Conservation (phyloP, 2,888 invertebrate species). For the Trichopria drosophilae region DNA sequence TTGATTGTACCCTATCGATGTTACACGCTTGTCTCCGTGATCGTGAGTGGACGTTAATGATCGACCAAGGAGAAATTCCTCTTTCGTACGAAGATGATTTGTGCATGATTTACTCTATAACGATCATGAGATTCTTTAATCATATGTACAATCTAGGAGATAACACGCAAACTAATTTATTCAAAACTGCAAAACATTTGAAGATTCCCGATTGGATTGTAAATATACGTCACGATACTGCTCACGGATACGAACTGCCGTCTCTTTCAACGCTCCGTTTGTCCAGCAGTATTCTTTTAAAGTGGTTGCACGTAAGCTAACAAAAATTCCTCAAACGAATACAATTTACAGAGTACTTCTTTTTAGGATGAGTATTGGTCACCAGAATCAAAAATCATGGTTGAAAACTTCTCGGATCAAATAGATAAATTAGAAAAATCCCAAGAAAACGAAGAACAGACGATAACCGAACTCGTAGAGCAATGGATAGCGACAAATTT, state of each 20-base stretch:
- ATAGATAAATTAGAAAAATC: conserved; percentile 44
- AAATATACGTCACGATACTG: conserved; percentile 75
- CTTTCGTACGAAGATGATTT: conserved; percentile 58
- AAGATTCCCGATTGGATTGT: conserved; percentile 81
- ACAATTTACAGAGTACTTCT: conserved; percentile 5
- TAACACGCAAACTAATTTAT: conserved; percentile 60
- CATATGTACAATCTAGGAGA: conserved; percentile 65
- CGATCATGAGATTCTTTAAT: conserved; percentile 69
- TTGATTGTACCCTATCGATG: conserved; percentile 52
- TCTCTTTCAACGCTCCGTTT: conserved; percentile 66
- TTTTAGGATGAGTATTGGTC: conserved; percentile 67
- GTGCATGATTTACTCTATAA: conserved; percentile 66
- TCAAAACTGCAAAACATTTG: conserved; percentile 66
- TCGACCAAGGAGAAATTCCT: conserved; percentile 44
- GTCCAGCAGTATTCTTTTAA: conserved; percentile 66
- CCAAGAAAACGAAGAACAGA: conserved; percentile 38
- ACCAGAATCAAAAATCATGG: conserved; percentile 61
- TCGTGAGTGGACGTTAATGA: conserved; percentile 48
- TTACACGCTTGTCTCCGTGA: conserved; percentile 52
- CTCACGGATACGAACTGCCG: conserved; percentile 73
- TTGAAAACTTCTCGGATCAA: conserved; percentile 56
- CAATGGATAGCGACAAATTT: conserved; percentile 51
- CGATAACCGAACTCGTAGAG: conserved; percentile 46
- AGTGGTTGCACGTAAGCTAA: conserved; percentile 68
- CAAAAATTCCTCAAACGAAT: background rate